Evolutionary conservation across 1,140 invertebrate species (phyloP).

Genomic region (Ectropis grisescens): DNA sequence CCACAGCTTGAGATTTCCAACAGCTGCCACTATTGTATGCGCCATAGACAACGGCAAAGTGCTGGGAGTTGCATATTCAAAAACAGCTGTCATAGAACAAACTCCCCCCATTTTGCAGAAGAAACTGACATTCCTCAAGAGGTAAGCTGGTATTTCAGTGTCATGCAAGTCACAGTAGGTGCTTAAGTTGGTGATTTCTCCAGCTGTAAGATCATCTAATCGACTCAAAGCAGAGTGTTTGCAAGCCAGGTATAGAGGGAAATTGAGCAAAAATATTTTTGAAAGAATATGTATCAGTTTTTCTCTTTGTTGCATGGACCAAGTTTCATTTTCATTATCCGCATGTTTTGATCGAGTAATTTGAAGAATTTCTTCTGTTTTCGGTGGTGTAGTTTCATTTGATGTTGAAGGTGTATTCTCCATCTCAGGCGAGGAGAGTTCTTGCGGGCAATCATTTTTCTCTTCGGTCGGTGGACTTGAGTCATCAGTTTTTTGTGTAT

Average conservation of each 20-base stretch:
- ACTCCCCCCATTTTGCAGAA: slow-evolving; percentile 93
- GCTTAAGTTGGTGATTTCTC: slow-evolving; percentile 83
- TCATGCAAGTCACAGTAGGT: slow-evolving; percentile 93
- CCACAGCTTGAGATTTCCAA: slow-evolving; percentile 95
- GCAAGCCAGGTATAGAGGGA: slow-evolving; percentile 92
- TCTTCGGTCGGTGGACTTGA: slow-evolving; percentile 14
- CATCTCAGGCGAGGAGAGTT: slow-evolving; percentile 4
- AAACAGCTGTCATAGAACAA: slow-evolving; percentile 86
- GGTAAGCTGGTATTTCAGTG: slow-evolving; percentile 90
- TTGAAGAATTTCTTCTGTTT: slow-evolving; percentile 19
- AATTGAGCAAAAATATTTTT: slow-evolving; percentile 86
- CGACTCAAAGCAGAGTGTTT: slow-evolving; percentile 85
- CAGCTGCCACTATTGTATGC: slow-evolving; percentile 90
- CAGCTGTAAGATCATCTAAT: slow-evolving; percentile 82
- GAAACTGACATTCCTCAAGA: slow-evolving; percentile 90
- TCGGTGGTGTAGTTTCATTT: slow-evolving; percentile 10
- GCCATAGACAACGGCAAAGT: slow-evolving; percentile 87
- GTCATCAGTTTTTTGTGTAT: slow-evolving; percentile 23
- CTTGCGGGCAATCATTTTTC: slow-evolving; percentile 17
- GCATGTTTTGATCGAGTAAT: slow-evolving; percentile 11
- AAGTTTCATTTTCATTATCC: slow-evolving; percentile 54
- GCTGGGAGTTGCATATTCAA: slow-evolving; percentile 81
- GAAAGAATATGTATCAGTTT: slow-evolving; percentile 83
- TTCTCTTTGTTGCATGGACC: slow-evolving; percentile 83
- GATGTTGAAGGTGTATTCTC: slow-evolving; percentile 12